Percentiles rank a stretch among this genome's conserved stretches.
Conservation (phyloP, 2,888 invertebrate species). For the Scaptodrosophila latifasciaeformis region DNA sequence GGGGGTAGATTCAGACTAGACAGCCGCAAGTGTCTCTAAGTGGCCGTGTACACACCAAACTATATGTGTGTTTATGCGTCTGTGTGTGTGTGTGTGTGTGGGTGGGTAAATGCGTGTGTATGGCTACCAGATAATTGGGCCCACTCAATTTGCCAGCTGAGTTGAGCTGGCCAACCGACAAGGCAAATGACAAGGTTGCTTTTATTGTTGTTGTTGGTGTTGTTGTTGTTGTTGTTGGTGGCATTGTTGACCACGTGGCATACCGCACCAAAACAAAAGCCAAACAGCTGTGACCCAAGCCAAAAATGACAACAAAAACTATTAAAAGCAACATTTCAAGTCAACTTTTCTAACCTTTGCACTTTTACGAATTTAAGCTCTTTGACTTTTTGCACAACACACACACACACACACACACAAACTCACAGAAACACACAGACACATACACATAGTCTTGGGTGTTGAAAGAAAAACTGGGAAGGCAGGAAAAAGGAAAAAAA, state of each 20-base stretch:
- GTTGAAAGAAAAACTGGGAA: no score
- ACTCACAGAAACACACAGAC: slow-evolving; percentile 7
- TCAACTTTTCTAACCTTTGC: slow-evolving; percentile 58
- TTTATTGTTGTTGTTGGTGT: no score
- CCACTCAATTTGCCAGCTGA: background rate
- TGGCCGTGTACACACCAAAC: no score
- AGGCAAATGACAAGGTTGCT: background rate
- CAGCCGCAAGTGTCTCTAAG: no score
- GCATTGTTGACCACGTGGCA: background rate
- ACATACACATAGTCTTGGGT: slow-evolving; percentile 9
- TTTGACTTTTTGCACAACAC: slow-evolving; percentile 27
- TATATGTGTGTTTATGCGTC: background rate
- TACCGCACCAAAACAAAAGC: slow-evolving; percentile 7
- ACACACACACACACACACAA: slow-evolving; percentile 23
- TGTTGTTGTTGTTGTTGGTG: no score
- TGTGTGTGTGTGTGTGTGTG: no score
- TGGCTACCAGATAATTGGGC: no score
- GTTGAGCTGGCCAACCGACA: background rate
- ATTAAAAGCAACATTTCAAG: slow-evolving; percentile 11
- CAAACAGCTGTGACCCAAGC: background rate
- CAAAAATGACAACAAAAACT: slow-evolving; percentile 16
- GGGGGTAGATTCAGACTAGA: no score
- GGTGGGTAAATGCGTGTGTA: no score
- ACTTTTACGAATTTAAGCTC: slow-evolving; percentile 55
- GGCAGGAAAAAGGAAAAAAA: no score